Percentiles rank a stretch among this genome's conserved stretches.
Conservation (phyloP, 1,140 invertebrate species). For the Nixonia krombeini region DNA sequence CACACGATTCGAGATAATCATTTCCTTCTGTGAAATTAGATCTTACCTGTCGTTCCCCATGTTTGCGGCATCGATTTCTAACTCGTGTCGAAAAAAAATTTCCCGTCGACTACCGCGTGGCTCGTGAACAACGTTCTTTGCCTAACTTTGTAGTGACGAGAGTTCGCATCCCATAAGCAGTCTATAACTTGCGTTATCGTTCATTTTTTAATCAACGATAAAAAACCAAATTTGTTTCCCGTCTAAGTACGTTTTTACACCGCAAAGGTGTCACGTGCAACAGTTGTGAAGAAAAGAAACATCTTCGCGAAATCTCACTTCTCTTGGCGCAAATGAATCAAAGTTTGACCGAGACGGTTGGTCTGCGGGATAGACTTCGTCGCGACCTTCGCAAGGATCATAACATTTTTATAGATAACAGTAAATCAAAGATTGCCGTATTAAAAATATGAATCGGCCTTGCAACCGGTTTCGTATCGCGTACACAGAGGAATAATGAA, state of each 20-base stretch:
- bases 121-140: slow-evolving; percentile 1
- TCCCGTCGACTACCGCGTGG: background rate
- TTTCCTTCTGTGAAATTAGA: too few species aligned
- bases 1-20: too few species aligned
- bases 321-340: background rate
- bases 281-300: too few species aligned
- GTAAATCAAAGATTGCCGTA: slow-evolving; percentile 32
- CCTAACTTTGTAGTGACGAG: background rate
- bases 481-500: too few species aligned
- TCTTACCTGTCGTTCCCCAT: too few species aligned
- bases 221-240: background rate
- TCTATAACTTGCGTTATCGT: too few species aligned
- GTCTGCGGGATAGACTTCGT: slow-evolving; percentile 18
- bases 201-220: background rate
- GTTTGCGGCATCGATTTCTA: too few species aligned
- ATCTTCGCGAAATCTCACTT: too few species aligned
- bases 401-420: slow-evolving; percentile 37
- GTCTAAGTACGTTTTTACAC: background rate
- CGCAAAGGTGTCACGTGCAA: too few species aligned
- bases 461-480: too few species aligned
- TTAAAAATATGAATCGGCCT: slow-evolving; percentile 24
- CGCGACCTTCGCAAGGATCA: slow-evolving; percentile 22
- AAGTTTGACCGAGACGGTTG: slow-evolving; percentile 15
- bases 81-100: too few species aligned
- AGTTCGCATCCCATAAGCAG: too few species aligned